A percentile compares a stretch with the other conserved stretches of the same genome.
These are phyloP conservation scores for Mesoligia furuncula DNA, from an alignment of 2,888 invertebrate species.

Conservation along the genomic window DNA sequence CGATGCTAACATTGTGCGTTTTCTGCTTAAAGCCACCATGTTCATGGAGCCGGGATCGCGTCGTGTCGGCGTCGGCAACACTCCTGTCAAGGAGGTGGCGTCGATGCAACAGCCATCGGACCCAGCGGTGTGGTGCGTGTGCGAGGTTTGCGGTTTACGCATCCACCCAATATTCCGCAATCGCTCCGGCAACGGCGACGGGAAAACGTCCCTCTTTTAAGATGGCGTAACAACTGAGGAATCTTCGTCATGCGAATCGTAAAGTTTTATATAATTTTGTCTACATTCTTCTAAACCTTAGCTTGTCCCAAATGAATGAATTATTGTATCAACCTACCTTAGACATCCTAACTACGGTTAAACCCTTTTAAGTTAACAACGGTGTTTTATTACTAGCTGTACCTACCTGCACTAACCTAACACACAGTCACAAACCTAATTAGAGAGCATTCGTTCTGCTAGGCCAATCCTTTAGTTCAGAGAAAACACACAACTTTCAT, in stretches of 20 bases:
- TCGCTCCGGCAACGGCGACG: neutral
- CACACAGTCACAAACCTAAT: neutral
- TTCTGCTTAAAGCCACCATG: conserved; percentile 26
- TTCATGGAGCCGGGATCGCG: neutral
- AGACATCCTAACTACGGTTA: conserved; percentile 43
- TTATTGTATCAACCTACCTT: conserved; percentile 47
- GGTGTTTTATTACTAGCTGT: conserved; percentile 15
- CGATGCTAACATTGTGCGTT: conserved; percentile 12
- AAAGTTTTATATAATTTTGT: conserved; percentile 29
- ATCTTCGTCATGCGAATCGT: neutral
- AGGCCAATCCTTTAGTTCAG: too few species aligned
- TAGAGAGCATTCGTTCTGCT: neutral
- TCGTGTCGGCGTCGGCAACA: neutral
- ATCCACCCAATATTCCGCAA: conserved; percentile 12
- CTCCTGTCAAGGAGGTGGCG: neutral
- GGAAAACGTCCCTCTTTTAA: conserved; percentile 11
- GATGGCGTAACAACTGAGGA: neutral
- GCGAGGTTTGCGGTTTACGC: conserved; percentile 40
- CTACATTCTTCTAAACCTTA: conserved; percentile 37
- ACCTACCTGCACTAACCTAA: neutral
- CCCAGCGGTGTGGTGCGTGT: conserved; percentile 36
- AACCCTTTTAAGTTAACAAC: conserved; percentile 31
- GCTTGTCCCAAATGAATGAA: conserved; percentile 45
- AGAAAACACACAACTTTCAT: neutral
- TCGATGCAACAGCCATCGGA: conserved; percentile 18